phyloP scores from a whole-genome alignment of 2,113 vertebrate species.

The Vidua macroura region DNA sequence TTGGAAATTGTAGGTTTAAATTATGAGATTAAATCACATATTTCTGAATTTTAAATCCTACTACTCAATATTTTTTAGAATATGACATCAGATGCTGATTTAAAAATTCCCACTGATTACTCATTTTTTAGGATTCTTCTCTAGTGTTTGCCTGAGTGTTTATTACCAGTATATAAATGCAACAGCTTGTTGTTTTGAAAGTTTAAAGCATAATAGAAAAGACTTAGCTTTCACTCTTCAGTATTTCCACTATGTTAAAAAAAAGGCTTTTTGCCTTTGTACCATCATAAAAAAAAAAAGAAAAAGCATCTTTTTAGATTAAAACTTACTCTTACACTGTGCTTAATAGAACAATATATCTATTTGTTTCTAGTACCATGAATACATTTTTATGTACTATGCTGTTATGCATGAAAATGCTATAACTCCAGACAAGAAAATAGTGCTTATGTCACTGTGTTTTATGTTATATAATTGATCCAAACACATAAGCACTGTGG shows the following conservation, averaged over 20 bases:
- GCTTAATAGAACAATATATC: constrained; percentile 65
- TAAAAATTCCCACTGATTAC: background rate
- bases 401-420: constrained; percentile 46
- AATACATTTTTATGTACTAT: constrained; percentile 58
- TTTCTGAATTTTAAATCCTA: background rate
- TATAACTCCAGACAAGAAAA: constrained; percentile 61
- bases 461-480: constrained; percentile 69
- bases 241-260: background rate
- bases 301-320: constrained; percentile 34
- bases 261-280: background rate
- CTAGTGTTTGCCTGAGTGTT: background rate
- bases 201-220: background rate
- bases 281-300: background rate
- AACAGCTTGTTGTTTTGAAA: background rate
- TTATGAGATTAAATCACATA: background rate
- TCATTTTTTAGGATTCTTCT: background rate
- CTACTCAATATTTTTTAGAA: background rate
- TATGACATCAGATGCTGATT: background rate
- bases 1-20: background rate
- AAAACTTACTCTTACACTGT: constrained; percentile 44
- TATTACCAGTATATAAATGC: background rate
- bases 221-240: background rate
- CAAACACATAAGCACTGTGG: constrained; percentile 3
- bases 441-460: constrained; percentile 32
- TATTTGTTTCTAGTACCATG: constrained; percentile 45